These are phyloP conservation scores for Nephrotoma appendiculata DNA, from an alignment of 2,888 invertebrate genomes.

Conservation along the genomic window DNA sequence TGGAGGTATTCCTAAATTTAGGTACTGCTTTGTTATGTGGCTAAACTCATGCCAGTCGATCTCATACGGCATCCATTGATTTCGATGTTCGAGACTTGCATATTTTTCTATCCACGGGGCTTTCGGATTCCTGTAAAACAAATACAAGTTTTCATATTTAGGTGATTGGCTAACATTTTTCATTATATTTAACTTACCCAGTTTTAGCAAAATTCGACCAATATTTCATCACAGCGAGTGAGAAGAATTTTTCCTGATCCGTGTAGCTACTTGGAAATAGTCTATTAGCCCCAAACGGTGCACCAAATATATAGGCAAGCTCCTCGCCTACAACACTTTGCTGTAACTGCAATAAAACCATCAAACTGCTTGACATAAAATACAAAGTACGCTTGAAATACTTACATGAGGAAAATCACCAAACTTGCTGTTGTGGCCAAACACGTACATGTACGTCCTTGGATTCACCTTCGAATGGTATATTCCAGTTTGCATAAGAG, in stretches of 20 bases:
- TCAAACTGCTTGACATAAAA: slow-evolving; percentile 5
- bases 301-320: slow-evolving; percentile 73
- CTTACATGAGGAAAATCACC: slow-evolving; percentile 65
- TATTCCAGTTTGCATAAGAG: slow-evolving; percentile 58
- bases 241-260: slow-evolving; percentile 59
- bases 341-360: slow-evolving; percentile 39
- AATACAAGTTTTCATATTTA: background rate
- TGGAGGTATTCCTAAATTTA: slow-evolving; percentile 67
- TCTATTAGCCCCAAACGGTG: slow-evolving; percentile 59
- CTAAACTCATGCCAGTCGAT: slow-evolving; percentile 78
- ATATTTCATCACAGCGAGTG: slow-evolving; percentile 75
- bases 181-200: slow-evolving; percentile 56
- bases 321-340: slow-evolving; percentile 76
- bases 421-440: slow-evolving; percentile 67
- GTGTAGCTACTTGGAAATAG: slow-evolving; percentile 62
- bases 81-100: slow-evolving; percentile 44
- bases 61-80: slow-evolving; percentile 49
- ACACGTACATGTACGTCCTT: slow-evolving; percentile 77
- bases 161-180: background rate
- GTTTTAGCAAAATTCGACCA: slow-evolving; percentile 85
- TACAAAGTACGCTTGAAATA: slow-evolving; percentile 14
- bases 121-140: slow-evolving; percentile 52
- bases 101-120: slow-evolving; percentile 51
- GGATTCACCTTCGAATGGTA: slow-evolving; percentile 61
- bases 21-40: slow-evolving; percentile 54